Evolutionary conservation across 1,140 invertebrate species (phyloP), one percentile per base, ranked within the genome.

Genomic region (Macrobrachium nipponense): DNA sequence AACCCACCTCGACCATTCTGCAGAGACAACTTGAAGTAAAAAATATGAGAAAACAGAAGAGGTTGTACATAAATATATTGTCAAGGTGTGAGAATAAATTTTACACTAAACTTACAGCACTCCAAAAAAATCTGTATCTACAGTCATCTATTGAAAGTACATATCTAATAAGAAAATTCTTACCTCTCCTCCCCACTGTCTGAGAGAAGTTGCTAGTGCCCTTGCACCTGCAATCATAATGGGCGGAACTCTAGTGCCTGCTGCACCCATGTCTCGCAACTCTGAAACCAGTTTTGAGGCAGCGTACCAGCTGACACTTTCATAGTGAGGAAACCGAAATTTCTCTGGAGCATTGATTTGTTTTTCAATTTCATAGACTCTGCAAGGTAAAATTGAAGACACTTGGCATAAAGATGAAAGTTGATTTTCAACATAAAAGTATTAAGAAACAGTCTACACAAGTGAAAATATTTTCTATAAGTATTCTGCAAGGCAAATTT

Each of bases 281-380:
- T 95, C 94, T 89, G 95, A 93, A 5, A 96, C 91, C 15, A 98
- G 91, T 90, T 94, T 93, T 82, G 95, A 94, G 2, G 95, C 96
- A 8, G 97, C 96, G 91, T 96, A 97, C 96, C 97, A 98, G 91
- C 97, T 95, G 82, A 96, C 94, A 3, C 95, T 94, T 91, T 98
- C 96, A 91, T 98, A 98, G 87, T 94, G 93, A 2, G 97, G 97
- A 91, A 97, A 98, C 36, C 95, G 91, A 91, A 96, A 97, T 91
- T 96, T 96, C 12, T 93, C 93, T 1, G 95, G 95, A 0, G 96
- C 97, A 90, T 96, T 95, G 86, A 96, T 94, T 89, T 95, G 93
- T 87, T 94, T 94, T 91, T 98, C 97, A 87, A 98, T 95, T 90
- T 97, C 96, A 90, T 97, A 96, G 58, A 97, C 93, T 90, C 96